These are phyloP conservation scores for Nomia melanderi DNA, from an alignment of 1,140 invertebrate species.

Conservation along the genomic window DNA sequence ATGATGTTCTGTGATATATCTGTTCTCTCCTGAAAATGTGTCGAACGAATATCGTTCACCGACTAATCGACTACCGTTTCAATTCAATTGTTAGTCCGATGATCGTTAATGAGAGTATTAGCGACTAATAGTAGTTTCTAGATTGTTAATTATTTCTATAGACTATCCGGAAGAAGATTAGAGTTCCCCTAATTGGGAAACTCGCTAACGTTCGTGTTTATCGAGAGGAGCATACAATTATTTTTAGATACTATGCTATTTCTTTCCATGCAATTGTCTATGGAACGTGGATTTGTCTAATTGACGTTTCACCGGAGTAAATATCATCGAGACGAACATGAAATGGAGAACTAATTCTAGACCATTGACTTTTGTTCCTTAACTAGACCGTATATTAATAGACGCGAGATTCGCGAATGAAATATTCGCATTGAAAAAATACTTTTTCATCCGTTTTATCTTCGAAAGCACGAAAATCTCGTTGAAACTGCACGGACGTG, in stretches of 20 bases:
- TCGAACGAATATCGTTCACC: no score
- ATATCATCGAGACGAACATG: not conserved
- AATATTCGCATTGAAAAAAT: no score
- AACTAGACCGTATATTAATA: not conserved
- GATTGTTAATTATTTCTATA: no score
- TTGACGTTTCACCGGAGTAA: not conserved
- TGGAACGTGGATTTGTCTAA: not conserved
- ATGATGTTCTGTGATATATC: no score
- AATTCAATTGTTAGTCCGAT: no score
- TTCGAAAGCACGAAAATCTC: not conserved
- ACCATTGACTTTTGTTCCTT: not conserved
- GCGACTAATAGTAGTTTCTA: no score
- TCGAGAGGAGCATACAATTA: conserved; percentile 1
- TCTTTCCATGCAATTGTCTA: not conserved
- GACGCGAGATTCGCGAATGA: no score
- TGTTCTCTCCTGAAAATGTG: no score
- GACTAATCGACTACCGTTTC: no score
- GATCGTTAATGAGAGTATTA: no score
- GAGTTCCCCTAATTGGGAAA: not conserved
- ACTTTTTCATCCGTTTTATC: not conserved
- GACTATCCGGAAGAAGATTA: no score
- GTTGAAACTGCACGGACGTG: not conserved
- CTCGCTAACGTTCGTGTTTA: not conserved
- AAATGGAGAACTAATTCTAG: not conserved
- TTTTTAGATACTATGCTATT: not conserved